phyloP scores from a whole-genome alignment of 37 sponge, comb jelly and placozoan genomes.

The Diacarnus erythraeanus region DNA sequence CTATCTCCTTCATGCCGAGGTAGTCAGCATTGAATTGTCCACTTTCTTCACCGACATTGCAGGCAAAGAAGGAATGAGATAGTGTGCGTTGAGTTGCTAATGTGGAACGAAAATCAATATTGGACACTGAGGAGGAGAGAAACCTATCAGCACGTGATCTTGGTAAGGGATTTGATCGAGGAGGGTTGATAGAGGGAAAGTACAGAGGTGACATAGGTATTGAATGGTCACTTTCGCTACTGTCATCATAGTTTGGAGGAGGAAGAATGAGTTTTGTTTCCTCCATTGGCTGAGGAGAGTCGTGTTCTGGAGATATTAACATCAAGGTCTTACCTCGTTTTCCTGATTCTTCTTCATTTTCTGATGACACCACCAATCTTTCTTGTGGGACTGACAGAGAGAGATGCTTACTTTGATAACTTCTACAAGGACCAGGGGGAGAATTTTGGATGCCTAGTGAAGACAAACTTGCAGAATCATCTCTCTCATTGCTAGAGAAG shows the following conservation, averaged over 20 bases:
- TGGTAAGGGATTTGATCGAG: not conserved
- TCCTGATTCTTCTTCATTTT: not conserved
- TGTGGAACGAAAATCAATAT: not conserved
- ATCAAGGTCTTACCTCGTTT: not conserved
- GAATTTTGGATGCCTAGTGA: not conserved
- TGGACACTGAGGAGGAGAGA: conserved; percentile 4
- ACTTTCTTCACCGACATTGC: conserved; percentile 32
- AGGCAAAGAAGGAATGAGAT: conserved; percentile 24
- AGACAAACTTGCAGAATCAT: not conserved
- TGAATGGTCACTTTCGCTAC: not conserved
- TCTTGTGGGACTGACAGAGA: not conserved
- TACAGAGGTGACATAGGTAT: not conserved
- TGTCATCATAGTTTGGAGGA: not conserved
- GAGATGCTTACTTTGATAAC: not conserved
- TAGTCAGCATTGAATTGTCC: conserved; percentile 38
- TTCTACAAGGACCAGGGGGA: not conserved
- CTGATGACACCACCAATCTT: not conserved
- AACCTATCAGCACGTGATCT: not conserved
- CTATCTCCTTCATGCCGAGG: conserved; percentile 50
- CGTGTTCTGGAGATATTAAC: conserved; percentile 4
- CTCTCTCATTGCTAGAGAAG: not conserved
- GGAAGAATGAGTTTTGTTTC: conserved; percentile 21
- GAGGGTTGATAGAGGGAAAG: not conserved
- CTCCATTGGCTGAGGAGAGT: not conserved
- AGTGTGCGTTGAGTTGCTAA: not conserved